Percentiles rank a stretch among this genome's conserved stretches.
Evolutionary conservation across 2,113 vertebrate species (phyloP).

Genomic region (Rhinogobius similis): DNA sequence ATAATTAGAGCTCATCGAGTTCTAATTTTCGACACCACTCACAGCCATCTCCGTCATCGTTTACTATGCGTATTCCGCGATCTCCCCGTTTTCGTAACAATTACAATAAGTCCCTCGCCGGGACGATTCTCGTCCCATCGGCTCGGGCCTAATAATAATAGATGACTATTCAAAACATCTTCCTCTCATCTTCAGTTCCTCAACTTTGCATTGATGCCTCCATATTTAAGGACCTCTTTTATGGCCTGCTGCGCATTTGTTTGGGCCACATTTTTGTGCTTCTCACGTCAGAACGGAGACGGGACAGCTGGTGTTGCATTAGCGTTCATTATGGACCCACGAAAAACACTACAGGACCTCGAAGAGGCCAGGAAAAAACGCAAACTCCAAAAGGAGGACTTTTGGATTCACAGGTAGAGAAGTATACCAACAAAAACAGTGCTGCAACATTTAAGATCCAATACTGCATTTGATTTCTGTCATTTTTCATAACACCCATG

Average conservation of each 20-base stretch:
- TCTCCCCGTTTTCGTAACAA: no score
- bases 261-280: conserved; percentile 91
- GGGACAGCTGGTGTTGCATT: conserved; percentile 80
- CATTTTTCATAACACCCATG: neutral
- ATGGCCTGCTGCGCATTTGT: conserved; percentile 89
- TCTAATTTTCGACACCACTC: no score
- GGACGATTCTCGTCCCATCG: no score
- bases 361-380: conserved; percentile 44
- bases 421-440: neutral
- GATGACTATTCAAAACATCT: neutral
- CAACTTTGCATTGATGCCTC: conserved; percentile 88
- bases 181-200: conserved; percentile 76
- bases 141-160: no score
- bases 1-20: no score
- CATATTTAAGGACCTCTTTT: conserved; percentile 86
- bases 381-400: conserved; percentile 42
- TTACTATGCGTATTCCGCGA: no score
- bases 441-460: neutral
- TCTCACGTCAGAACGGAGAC: conserved; percentile 85
- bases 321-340: conserved; percentile 67
- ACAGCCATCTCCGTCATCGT: no score
- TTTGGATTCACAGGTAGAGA: neutral
- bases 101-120: no score
- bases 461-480: neutral
- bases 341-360: conserved; percentile 64